These are phyloP conservation scores for Phoebastria nigripes DNA, from an alignment of 2,797 vertebrate species.

Conservation along the genomic window DNA sequence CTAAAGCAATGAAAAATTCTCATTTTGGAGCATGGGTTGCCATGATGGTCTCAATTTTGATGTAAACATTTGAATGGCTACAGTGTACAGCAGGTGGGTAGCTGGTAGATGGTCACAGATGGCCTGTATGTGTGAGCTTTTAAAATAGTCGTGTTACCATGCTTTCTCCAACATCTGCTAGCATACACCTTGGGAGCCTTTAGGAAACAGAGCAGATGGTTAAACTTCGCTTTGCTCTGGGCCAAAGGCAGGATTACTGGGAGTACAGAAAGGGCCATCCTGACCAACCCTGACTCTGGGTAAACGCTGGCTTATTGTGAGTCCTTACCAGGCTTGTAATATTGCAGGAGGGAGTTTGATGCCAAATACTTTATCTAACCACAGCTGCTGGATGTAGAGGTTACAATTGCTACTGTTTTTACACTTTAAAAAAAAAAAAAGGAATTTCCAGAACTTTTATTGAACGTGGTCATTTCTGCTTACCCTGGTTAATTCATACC, in stretches of 20 bases:
- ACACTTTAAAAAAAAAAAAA: neutral
- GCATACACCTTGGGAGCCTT: neutral
- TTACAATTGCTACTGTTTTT: neutral
- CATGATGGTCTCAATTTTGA: neutral
- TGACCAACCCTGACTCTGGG: neutral
- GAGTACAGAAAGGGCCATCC: neutral
- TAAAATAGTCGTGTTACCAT: accelerated
- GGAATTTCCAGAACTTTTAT: neutral
- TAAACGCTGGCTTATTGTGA: neutral
- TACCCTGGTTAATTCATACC: neutral
- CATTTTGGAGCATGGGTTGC: neutral
- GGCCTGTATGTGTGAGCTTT: neutral
- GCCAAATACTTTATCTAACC: neutral
- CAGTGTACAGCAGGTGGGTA: neutral
- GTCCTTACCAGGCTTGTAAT: neutral
- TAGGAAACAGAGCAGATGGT: neutral
- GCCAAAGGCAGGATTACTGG: neutral
- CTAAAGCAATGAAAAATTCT: neutral
- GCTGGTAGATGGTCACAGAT: neutral
- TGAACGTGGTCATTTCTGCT: neutral
- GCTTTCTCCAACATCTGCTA: neutral
- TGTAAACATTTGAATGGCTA: neutral
- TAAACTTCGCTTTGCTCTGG: neutral
- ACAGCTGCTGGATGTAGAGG: neutral
- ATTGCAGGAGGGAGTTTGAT: neutral